These are phyloP conservation scores for Grammomys dolichurus DNA, from an alignment of 2,113 vertebrate genomes.

Conservation along the genomic window DNA sequence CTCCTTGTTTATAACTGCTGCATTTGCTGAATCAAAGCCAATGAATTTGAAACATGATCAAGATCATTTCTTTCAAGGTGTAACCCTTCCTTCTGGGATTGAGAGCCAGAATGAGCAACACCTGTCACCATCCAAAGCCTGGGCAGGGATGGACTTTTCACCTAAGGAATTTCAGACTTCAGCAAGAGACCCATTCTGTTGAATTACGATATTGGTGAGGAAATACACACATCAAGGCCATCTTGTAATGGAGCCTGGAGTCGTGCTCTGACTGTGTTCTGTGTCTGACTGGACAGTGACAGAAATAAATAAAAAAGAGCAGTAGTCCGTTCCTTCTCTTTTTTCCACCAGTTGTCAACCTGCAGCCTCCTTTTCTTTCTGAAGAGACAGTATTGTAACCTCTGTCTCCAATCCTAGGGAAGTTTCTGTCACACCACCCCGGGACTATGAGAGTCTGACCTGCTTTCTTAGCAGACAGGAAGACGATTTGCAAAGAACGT, in stretches of 20 bases:
- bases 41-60: background rate
- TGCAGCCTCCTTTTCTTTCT: background rate
- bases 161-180: background rate
- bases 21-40: background rate
- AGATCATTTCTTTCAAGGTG: no score
- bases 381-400: background rate
- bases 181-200: background rate
- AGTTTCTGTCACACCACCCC: background rate
- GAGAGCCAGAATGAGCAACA: background rate
- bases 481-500: background rate
- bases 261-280: background rate
- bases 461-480: background rate
- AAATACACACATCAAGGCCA: background rate
- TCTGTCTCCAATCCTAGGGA: background rate
- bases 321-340: background rate
- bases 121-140: background rate
- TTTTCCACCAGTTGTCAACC: background rate
- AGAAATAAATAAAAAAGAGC: background rate
- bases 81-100: background rate
- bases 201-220: background rate
- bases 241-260: background rate
- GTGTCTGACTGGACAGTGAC: background rate
- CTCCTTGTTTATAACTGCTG: background rate
- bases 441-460: background rate
- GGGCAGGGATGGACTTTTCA: background rate